Evolutionary conservation across 2,797 vertebrate genomes (phyloP), one percentile per base, ranked within the genome.

Genomic region (Podargus strigoides): DNA sequence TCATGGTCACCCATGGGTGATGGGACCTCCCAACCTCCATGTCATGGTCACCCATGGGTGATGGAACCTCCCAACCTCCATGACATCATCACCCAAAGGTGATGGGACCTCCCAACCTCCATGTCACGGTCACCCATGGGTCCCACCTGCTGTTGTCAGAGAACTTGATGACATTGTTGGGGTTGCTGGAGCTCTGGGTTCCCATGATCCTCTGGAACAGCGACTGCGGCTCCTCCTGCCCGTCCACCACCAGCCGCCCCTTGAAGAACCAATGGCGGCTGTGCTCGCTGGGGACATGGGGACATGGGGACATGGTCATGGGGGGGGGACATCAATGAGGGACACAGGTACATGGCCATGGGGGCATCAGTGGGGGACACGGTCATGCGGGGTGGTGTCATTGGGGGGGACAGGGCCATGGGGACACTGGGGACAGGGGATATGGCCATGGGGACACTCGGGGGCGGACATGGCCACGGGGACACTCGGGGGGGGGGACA

Each of bases 211-310:
- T 97, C 75, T 98, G 98, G 83, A 99, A 99, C 14, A 99, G 98
- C 0, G 99, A 98, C 50, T 98, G 97, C 20, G 97, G 63, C 96
- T 98, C 93, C 96, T 98, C 98, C 95, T 97, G 93, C 32, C 98
- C 98, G 0, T 99, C 98, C 30, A 99, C 96, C 72, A 98, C 67
- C 96, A 99, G 98, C 32, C 95, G 97, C 2, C 99, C 99, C n/a
- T 98, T 98, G 95, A 99, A 99, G 97, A 99, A 99, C 99, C 99
- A 99, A 89, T 99, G 99, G 27, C 99, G 98, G 83, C 99, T 99
- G 98, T 99, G 99, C 92, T 99, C 99, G 2, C 99, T 99, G 97
- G 34, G 59, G 28, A 83, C 67, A 37, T 1, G n/a, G 46, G 46
- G 46, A 21, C 44, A 46, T 37, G 20, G 37, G 16, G 42, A 64